These are phyloP conservation scores for Pristiophorus japonicus DNA, from an alignment of 2,113 vertebrate species.

Conservation along the genomic window DNA sequence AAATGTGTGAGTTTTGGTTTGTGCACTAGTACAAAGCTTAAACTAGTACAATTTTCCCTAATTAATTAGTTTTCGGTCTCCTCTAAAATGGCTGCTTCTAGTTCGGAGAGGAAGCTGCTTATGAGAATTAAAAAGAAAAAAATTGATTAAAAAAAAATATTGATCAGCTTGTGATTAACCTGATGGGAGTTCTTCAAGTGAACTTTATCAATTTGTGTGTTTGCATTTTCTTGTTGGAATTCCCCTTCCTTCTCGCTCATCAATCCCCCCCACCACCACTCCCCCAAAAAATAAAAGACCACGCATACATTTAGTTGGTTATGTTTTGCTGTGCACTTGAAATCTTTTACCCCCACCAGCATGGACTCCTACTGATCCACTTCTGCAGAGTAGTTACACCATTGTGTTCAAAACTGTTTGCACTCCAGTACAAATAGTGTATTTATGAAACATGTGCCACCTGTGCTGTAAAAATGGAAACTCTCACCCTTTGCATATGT, in stretches of 20 bases:
- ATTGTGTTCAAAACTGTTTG: neutral
- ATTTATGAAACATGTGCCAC: neutral
- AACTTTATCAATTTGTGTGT: too few relatives aligned
- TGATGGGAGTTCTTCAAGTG: neutral
- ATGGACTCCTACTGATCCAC: too few relatives aligned
- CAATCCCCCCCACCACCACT: too few relatives aligned
- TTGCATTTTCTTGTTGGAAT: neutral
- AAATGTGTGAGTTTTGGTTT: neutral
- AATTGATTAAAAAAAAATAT: neutral
- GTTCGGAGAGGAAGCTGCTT: neutral
- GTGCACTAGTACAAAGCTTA: neutral
- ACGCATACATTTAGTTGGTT: too few relatives aligned
- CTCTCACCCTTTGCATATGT: neutral
- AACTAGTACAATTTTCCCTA: neutral
- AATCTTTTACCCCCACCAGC: neutral
- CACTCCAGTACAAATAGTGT: neutral
- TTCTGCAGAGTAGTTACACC: neutral
- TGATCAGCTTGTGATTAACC: neutral
- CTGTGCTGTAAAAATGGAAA: neutral
- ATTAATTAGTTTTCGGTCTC: neutral
- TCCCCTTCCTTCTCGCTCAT: neutral
- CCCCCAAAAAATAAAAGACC: too few relatives aligned
- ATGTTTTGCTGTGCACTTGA: neutral
- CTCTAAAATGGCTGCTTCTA: neutral
- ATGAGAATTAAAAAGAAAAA: neutral